Evolutionary conservation across 2,797 vertebrate genomes (phyloP).

Genomic region (Euthynnus affinis): DNA sequence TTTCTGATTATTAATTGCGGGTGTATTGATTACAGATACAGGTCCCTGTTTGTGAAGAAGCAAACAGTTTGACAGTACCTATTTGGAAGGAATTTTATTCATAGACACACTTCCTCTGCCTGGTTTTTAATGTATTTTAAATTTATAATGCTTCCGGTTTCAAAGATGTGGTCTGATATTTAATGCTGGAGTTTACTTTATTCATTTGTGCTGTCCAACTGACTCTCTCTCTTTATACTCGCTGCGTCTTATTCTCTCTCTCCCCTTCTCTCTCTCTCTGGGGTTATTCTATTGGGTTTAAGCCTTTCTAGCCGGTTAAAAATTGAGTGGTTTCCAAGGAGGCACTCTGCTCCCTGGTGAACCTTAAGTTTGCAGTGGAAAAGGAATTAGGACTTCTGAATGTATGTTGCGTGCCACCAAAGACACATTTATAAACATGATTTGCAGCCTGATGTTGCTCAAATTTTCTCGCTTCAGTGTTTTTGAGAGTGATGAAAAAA

Average conservation of each 20-base stretch:
- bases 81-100: conserved; percentile 25
- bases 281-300: conserved; percentile 52
- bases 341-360: conserved; percentile 59
- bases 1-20: conserved; percentile 1
- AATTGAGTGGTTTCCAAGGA: conserved; percentile 62
- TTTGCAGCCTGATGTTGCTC: conserved; percentile 45
- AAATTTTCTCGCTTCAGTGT: conserved; percentile 53
- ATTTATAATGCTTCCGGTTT: conserved; percentile 28
- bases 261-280: conserved; percentile 7
- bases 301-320: conserved; percentile 62
- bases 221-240: conserved; percentile 1
- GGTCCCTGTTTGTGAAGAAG: neutral
- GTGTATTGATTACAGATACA: conserved; percentile 9
- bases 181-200: conserved; percentile 45
- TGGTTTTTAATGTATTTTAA: conserved; percentile 10
- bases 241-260: conserved; percentile 10
- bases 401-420: conserved; percentile 46
- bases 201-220: conserved; percentile 37
- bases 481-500: conserved; percentile 40
- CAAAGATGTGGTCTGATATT: conserved; percentile 33
- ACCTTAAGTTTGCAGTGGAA: conserved; percentile 40
- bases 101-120: neutral
- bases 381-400: conserved; percentile 64
- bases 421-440: conserved; percentile 73
- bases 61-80: neutral